A percentile compares a stretch with the other conserved stretches of the same genome.
Evolutionary conservation across 2,888 invertebrate genomes (phyloP).

Genomic region (Cerastis leucographa): DNA sequence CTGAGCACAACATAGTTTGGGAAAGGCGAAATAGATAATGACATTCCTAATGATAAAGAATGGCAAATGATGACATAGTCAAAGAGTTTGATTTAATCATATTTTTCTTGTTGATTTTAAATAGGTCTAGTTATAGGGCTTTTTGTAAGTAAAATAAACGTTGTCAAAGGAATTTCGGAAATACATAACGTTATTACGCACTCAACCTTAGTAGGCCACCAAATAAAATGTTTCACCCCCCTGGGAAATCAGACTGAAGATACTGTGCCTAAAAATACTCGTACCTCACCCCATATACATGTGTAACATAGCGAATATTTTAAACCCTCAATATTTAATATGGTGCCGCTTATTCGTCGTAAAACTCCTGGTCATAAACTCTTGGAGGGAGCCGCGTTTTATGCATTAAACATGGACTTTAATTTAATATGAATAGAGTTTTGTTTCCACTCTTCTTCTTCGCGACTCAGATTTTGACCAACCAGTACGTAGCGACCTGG

Average conservation of each 20-base stretch:
- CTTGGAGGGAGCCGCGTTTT: constrained; percentile 17
- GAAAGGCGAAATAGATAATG: no score
- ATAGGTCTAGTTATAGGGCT: no score
- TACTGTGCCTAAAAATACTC: constrained; percentile 43
- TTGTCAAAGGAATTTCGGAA: constrained; percentile 6
- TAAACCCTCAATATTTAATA: constrained; percentile 56
- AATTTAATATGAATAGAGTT: constrained; percentile 26
- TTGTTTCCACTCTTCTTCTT: background rate
- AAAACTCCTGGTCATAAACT: constrained; percentile 45
- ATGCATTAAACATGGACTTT: constrained; percentile 32
- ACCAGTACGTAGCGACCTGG: background rate
- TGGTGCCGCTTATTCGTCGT: constrained; percentile 39
- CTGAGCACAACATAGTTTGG: no score
- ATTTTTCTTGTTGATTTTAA: background rate
- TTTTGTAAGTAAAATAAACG: background rate
- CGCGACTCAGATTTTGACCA: background rate
- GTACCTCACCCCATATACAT: constrained; percentile 22
- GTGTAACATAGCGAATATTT: constrained; percentile 49
- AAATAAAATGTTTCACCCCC: constrained; percentile 44
- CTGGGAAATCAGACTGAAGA: constrained; percentile 56
- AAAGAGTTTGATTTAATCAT: no score
- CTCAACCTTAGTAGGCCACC: constrained; percentile 21
- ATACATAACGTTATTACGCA: constrained; percentile 35
- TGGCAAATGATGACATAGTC: no score
- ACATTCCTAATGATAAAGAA: no score